phyloP scores from a whole-genome alignment of 1,140 invertebrate genomes.

The Lethrus apterus region DNA sequence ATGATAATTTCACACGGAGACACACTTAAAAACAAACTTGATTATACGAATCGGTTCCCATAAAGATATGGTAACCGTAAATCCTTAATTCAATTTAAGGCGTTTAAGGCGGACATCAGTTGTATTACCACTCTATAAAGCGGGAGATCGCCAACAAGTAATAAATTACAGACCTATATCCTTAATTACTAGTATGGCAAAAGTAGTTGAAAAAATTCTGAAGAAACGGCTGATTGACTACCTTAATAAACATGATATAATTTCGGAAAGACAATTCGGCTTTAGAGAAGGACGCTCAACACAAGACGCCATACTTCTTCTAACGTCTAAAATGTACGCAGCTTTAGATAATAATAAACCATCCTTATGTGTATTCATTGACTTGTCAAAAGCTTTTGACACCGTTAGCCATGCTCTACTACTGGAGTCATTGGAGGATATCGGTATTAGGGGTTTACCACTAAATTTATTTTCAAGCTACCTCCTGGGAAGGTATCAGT shows the following conservation, averaged over 20 bases:
- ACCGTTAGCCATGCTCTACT: conserved; percentile 9
- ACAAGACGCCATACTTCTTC: conserved; percentile 2
- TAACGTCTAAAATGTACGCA: conserved; percentile 5
- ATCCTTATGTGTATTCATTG: conserved; percentile 10
- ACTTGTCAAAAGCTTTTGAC: conserved; percentile 12
- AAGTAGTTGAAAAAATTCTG: conserved; percentile 1
- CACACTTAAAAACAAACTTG: no score
- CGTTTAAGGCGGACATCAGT: no score
- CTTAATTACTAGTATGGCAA: no score
- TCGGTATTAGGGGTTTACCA: conserved; percentile 1
- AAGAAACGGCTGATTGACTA: background rate
- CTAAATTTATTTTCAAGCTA: background rate
- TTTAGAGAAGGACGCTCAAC: conserved; percentile 7
- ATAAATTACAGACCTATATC: no score
- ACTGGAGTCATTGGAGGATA: background rate
- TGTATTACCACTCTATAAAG: no score
- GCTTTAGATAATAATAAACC: conserved; percentile 8
- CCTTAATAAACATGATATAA: conserved; percentile 1
- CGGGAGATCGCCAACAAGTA: no score
- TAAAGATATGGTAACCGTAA: no score
- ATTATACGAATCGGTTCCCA: no score
- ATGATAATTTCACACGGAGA: no score
- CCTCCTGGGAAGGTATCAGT: conserved; percentile 2
- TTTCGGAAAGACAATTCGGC: conserved; percentile 7
- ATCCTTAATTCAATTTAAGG: no score